Evolutionary conservation across 2,888 invertebrate species (phyloP).

Genomic region (Aricia artaxerxes): DNA sequence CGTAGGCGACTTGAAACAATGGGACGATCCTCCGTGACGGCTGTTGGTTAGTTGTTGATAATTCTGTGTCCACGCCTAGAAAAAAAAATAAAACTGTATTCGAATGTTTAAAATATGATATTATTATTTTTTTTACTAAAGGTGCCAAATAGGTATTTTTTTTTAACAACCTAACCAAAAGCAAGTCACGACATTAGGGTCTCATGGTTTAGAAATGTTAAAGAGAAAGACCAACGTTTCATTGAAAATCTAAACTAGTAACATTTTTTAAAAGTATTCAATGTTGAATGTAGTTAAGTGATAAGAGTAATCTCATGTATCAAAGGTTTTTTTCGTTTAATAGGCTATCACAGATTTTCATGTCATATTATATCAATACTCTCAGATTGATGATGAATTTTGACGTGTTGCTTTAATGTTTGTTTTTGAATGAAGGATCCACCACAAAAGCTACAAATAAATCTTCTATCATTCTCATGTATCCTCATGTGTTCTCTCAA

Average conservation of each 20-base stretch:
- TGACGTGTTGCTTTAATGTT: slow-evolving; percentile 65
- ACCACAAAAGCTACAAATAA: slow-evolving; percentile 62
- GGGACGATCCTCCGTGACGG: slow-evolving; percentile 60
- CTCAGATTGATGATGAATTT: slow-evolving; percentile 59
- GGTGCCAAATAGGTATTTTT: slow-evolving; percentile 37
- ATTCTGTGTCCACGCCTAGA: slow-evolving; percentile 64
- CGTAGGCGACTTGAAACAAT: slow-evolving; percentile 73
- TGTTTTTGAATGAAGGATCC: slow-evolving; percentile 67
- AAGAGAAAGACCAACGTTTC: not conserved
- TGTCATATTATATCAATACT: not conserved
- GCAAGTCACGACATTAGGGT: too few relatives aligned
- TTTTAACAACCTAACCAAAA: not conserved
- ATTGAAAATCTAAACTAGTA: too few relatives aligned
- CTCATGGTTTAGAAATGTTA: too few relatives aligned
- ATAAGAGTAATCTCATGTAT: not conserved
- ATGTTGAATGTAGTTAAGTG: not conserved
- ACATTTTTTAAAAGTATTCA: not conserved
- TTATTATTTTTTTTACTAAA: slow-evolving; percentile 20
- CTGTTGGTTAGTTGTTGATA: slow-evolving; percentile 48
- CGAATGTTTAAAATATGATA: slow-evolving; percentile 39
- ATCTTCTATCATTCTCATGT: slow-evolving; percentile 67
- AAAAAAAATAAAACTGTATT: slow-evolving; percentile 58
- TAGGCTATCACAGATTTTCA: not conserved
- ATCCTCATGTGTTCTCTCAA: slow-evolving; percentile 70
- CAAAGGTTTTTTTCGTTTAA: not conserved